Evolutionary conservation across 2,797 vertebrate species (phyloP).

Genomic region (Oreochromis mossambicus): DNA sequence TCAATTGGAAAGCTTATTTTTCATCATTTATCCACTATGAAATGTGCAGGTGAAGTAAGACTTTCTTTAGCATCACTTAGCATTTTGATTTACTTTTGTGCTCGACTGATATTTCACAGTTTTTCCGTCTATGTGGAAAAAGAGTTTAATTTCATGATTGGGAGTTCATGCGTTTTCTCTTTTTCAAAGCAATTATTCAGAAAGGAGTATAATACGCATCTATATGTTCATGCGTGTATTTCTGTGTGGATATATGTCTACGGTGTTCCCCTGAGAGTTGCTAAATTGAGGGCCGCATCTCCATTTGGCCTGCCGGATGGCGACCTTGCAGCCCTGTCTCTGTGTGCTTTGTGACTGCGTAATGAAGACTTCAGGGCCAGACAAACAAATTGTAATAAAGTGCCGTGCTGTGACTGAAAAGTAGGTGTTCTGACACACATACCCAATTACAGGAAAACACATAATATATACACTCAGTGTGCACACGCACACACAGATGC

Average conservation of each 20-base stretch:
- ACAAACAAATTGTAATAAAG: conserved; percentile 77
- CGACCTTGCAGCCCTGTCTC: conserved; percentile 64
- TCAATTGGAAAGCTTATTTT: conserved; percentile 40
- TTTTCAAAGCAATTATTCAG: not conserved
- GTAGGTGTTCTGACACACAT: conserved; percentile 30
- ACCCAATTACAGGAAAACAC: not conserved
- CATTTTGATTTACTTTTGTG: conserved; percentile 20
- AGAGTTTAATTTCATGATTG: not conserved
- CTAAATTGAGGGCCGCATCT: conserved; percentile 52
- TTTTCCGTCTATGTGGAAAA: not conserved
- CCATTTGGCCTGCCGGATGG: conserved; percentile 55
- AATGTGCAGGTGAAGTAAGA: conserved; percentile 14
- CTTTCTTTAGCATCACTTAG: conserved; percentile 13
- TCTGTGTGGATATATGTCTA: not conserved
- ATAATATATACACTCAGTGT: not conserved
- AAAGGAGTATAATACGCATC: not conserved
- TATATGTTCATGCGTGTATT: not conserved
- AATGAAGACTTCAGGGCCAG: conserved; percentile 79
- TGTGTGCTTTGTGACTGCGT: conserved; percentile 45
- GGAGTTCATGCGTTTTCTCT: not conserved
- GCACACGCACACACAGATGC: not conserved
- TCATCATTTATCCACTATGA: conserved; percentile 28
- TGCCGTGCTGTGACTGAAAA: conserved; percentile 64
- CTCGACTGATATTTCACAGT: conserved; percentile 7
- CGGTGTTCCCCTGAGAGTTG: conserved; percentile 43